Conservation (phyloP, 2,797 vertebrate genomes). For the Sebastes hubbsi region DNA sequence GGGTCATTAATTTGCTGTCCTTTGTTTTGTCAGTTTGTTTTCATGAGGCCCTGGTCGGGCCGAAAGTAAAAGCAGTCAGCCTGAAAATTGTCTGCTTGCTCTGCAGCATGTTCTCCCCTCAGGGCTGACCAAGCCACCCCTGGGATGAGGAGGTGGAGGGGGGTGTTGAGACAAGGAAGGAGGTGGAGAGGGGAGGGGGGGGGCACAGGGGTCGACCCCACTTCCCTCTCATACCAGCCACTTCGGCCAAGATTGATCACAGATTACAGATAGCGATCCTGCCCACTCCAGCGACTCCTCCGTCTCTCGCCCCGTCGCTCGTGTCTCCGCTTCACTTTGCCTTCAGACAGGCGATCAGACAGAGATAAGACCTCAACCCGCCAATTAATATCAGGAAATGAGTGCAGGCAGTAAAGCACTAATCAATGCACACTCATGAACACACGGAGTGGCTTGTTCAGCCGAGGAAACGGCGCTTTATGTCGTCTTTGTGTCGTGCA, state of each 20-base stretch:
- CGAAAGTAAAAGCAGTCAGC: conserved; percentile 99
- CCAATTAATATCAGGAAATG: conserved; percentile 76
- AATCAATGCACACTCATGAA: conserved; percentile 74
- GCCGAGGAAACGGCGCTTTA: neutral
- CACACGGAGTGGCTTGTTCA: conserved; percentile 14
- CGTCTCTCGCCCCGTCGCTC: conserved; percentile 25
- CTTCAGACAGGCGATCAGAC: conserved; percentile 48
- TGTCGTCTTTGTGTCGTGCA: neutral
- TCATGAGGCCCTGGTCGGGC: conserved; percentile 90
- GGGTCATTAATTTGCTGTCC: conserved; percentile 99
- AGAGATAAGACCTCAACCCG: conserved; percentile 70
- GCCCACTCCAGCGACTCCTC: conserved; percentile 57
- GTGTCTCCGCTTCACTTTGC: conserved; percentile 44
- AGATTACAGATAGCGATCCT: conserved; percentile 79
- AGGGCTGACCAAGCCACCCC: conserved; percentile 76
- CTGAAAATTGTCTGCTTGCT: conserved; percentile 99
- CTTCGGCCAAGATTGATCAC: conserved; percentile 84
- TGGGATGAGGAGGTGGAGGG: conserved; percentile 41
- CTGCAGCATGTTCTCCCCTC: conserved; percentile 84
- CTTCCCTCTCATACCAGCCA: conserved; percentile 83
- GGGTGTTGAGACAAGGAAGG: conserved; percentile 54
- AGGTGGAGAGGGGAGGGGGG: conserved; percentile 45
- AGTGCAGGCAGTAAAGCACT: conserved; percentile 50
- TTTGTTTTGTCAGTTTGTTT: conserved; percentile 99
- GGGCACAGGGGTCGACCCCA: conserved; percentile 70